These are phyloP conservation scores for Idaea dimidiata DNA, from an alignment of 2,888 invertebrate genomes.

Conservation along the genomic window DNA sequence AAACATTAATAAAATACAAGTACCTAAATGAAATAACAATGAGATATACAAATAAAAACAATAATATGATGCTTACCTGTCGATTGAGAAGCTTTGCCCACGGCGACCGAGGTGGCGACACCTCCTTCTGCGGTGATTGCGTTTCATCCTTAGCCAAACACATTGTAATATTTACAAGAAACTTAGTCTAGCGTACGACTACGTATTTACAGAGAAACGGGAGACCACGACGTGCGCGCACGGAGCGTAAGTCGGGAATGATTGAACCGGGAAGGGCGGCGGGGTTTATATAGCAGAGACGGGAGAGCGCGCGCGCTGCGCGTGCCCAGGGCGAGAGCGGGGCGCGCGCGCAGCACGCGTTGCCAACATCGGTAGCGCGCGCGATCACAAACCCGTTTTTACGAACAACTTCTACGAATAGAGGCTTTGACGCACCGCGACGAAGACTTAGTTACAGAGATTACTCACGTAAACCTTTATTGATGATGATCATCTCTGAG, in stretches of 20 bases:
- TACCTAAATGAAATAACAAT: constrained; percentile 3
- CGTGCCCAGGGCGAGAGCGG: constrained; percentile 39
- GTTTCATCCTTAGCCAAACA: constrained; percentile 77
- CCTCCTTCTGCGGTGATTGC: constrained; percentile 68
- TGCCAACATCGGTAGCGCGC: constrained; percentile 60
- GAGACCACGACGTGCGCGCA: constrained; percentile 59
- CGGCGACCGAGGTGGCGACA: constrained; percentile 74
- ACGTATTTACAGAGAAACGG: constrained; percentile 68
- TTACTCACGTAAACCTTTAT: constrained; percentile 56
- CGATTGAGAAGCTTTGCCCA: constrained; percentile 79
- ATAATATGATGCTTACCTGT: constrained; percentile 69
- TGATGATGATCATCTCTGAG: constrained; percentile 43
- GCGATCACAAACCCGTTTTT: constrained; percentile 66
- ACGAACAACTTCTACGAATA: constrained; percentile 71
- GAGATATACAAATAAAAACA: constrained; percentile 2
- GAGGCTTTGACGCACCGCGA: constrained; percentile 71
- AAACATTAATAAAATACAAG: not conserved
- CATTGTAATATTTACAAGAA: constrained; percentile 64
- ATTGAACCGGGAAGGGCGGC: constrained; percentile 70
- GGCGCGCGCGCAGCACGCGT: constrained; percentile 64
- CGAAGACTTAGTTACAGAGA: constrained; percentile 35
- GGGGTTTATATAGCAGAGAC: constrained; percentile 61
- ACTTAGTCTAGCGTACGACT: constrained; percentile 63
- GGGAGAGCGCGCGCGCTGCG: constrained; percentile 48
- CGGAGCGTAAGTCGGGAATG: constrained; percentile 71